Evolutionary conservation across 2,888 invertebrate genomes (phyloP), one percentile per base, ranked within the genome.

Genomic region (Tachina grossa): DNA sequence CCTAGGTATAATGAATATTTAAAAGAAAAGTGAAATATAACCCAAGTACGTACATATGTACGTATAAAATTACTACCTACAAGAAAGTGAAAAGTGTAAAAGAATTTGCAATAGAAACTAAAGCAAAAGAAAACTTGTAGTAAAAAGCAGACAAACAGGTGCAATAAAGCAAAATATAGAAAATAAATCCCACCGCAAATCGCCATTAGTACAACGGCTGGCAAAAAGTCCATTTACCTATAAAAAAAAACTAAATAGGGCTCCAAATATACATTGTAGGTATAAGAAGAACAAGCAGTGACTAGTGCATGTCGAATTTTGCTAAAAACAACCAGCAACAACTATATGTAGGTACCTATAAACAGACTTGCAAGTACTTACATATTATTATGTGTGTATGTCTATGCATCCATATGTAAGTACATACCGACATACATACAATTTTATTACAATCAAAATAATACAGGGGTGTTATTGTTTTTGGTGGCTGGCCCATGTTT

Each of bases 61-160:
- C 22, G 39, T 43, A 43, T 41, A 2, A 31, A 49, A 45, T 22
- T 2, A n/a, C n/a, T n/a, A n/a, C n/a, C n/a, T n/a, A 3, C 13
- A 71, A 45, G 39, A 22, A 63, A 69, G 72, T 65, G 41, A 76
- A 31, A 19, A 51, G 16, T 51, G 31, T 53, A 39, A 47, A 74
- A 45, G 11, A 75, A 82, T 53, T 71, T 51, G 55, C 22, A 43
- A 39, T 10, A 61, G 10, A 71, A 71, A 59, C 14, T 49, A 41
- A 39, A 68, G 19, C 66, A 65, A 45, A 31, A 41, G 11, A 45
- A 66, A 72, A 11, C n/a, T n/a, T 11, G 2, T 16, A 43, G 10
- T 22, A 41, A 63, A 53, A 66, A 47, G 8, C 45, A 63, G 76
- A 19, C 51, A 55, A 22, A 47, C 82, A 85, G 85, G 79, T 85